Evolutionary conservation across 2,888 invertebrate genomes (phyloP).

Genomic region (Hemithea aestivaria): DNA sequence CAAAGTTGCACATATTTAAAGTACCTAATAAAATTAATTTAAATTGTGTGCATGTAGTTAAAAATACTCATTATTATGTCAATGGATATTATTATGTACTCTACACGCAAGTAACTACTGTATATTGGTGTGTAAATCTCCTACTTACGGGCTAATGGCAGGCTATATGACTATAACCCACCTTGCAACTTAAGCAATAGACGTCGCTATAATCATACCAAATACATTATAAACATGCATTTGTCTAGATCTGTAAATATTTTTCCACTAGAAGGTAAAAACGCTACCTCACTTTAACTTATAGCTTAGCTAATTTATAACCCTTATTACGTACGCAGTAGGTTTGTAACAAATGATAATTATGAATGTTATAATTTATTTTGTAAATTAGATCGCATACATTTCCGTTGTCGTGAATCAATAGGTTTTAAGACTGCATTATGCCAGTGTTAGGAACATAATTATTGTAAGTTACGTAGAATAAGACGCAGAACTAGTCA

Average conservation of each 20-base stretch:
- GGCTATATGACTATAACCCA: constrained; percentile 28
- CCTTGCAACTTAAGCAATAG: constrained; percentile 36
- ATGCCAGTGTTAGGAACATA: constrained; percentile 66
- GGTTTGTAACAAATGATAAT: constrained; percentile 14
- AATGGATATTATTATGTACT: constrained; percentile 53
- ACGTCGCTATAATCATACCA: constrained; percentile 54
- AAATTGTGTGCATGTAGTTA: constrained; percentile 67
- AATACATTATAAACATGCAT: constrained; percentile 56
- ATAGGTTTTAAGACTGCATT: constrained; percentile 60
- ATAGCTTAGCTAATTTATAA: constrained; percentile 65
- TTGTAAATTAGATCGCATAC: constrained; percentile 22
- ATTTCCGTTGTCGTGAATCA: constrained; percentile 18
- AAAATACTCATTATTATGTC: constrained; percentile 65
- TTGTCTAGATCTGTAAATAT: constrained; percentile 71
- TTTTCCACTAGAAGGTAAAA: constrained; percentile 74
- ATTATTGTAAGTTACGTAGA: constrained; percentile 53
- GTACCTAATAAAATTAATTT: constrained; percentile 48
- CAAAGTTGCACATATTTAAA: constrained; percentile 72
- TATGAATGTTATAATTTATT: constrained; percentile 24
- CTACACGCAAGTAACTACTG: constrained; percentile 54
- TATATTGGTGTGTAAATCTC: constrained; percentile 43
- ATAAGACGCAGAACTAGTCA: constrained; percentile 73
- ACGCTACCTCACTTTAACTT: constrained; percentile 77
- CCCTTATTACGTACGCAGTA: constrained; percentile 37
- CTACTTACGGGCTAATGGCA: constrained; percentile 47